Conservation (phyloP, 2,888 invertebrate species). For the Leuctra nigra region DNA sequence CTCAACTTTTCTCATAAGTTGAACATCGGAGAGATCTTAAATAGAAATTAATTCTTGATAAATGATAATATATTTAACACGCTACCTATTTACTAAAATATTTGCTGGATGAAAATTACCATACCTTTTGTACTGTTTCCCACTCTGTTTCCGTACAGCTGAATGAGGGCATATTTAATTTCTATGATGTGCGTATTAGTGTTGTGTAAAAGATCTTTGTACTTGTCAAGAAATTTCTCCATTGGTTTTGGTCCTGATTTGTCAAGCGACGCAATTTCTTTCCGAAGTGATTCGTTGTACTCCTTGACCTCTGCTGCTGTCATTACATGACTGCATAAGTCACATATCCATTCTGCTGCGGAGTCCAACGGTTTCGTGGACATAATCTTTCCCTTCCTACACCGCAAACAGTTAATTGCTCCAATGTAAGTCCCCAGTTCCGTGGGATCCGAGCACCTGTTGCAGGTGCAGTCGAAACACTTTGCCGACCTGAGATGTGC, state of each 20-base stretch:
- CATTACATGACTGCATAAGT: conserved; percentile 52
- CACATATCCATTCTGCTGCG: conserved; percentile 56
- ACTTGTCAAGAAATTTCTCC: conserved; percentile 57
- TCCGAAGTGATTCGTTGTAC: conserved; percentile 54
- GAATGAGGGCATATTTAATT: conserved; percentile 60
- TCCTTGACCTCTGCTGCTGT: conserved; percentile 52
- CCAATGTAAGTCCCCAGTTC: conserved; percentile 59
- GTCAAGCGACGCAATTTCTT: conserved; percentile 50
- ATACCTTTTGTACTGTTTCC: conserved; percentile 51
- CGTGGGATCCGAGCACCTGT: conserved; percentile 60
- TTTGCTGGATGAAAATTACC: conserved; percentile 10
- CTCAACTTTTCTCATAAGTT: conserved; percentile 53
- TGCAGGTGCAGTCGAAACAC: conserved; percentile 61
- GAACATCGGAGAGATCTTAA: conserved; percentile 50
- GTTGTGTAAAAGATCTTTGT: conserved; percentile 56
- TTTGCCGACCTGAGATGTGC: conserved; percentile 54
- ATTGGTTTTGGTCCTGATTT: conserved; percentile 48
- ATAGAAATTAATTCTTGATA: conserved; percentile 3
- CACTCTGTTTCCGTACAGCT: conserved; percentile 58
- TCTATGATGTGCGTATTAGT: conserved; percentile 60
- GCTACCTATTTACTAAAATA: not conserved
- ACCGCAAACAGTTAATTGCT: conserved; percentile 56
- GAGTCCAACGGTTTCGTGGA: conserved; percentile 55
- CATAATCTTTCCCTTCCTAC: conserved; percentile 46
- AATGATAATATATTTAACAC: not conserved